Evolutionary conservation across 2,888 invertebrate genomes (phyloP).

Genomic region (Agelastica alni): DNA sequence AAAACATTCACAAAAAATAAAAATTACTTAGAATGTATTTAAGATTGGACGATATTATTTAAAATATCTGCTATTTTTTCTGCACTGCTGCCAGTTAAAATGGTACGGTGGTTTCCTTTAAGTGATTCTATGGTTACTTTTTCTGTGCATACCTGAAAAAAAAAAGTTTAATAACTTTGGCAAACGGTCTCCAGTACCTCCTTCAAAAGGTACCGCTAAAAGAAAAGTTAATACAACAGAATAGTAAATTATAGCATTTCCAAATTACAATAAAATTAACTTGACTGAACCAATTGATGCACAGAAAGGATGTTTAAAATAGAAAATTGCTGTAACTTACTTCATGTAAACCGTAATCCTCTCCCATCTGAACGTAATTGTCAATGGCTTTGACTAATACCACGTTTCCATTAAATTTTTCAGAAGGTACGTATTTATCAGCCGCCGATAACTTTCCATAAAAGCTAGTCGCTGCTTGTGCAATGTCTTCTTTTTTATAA

Average conservation of each 20-base stretch:
- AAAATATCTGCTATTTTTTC: slow-evolving; percentile 69
- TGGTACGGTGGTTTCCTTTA: slow-evolving; percentile 86
- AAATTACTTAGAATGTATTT: slow-evolving; percentile 19
- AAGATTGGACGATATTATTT: slow-evolving; percentile 38
- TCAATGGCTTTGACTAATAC: slow-evolving; percentile 85
- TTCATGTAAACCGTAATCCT: slow-evolving; percentile 87
- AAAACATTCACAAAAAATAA: slow-evolving; percentile 35
- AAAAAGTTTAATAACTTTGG: no score
- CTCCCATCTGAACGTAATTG: slow-evolving; percentile 78
- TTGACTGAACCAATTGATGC: no score
- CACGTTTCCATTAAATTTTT: slow-evolving; percentile 70
- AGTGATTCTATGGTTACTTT: slow-evolving; percentile 67
- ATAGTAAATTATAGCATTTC: no score
- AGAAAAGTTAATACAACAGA: no score
- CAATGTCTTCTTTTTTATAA: slow-evolving; percentile 63
- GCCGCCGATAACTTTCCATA: slow-evolving; percentile 80
- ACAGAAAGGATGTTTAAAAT: no score
- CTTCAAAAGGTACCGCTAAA: no score
- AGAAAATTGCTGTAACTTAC: slow-evolving; percentile 59
- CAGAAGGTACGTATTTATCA: slow-evolving; percentile 73
- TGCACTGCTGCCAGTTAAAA: slow-evolving; percentile 77
- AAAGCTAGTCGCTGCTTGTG: slow-evolving; percentile 75
- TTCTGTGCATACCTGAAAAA: slow-evolving; percentile 71
- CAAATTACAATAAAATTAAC: no score
- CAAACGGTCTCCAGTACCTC: no score